Percentiles rank a stretch among this genome's conserved stretches.
phyloP scores from a whole-genome alignment of 2,797 vertebrate species.

The Otolemur crassicaudatus region DNA sequence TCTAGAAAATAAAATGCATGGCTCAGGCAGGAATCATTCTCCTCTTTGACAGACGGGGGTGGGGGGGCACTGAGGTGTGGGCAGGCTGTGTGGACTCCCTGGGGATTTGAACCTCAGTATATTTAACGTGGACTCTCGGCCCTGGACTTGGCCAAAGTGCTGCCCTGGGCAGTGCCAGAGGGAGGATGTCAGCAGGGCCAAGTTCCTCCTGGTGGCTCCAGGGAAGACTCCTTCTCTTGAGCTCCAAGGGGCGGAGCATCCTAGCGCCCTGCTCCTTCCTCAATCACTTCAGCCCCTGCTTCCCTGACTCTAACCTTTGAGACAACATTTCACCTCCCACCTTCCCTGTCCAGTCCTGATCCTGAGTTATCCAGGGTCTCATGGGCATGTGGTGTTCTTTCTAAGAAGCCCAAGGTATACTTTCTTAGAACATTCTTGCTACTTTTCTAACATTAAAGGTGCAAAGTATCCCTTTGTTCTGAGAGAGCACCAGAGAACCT shows the following conservation, averaged over 20 bases:
- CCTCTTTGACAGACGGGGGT: too few species aligned
- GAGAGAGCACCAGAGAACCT: neutral
- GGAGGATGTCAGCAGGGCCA: neutral
- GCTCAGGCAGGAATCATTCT: neutral
- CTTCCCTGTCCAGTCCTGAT: neutral
- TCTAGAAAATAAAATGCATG: neutral
- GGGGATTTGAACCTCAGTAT: neutral
- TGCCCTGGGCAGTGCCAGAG: neutral
- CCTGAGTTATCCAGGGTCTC: neutral
- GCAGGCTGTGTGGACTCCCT: accelerated
- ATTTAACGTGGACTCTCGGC: accelerated
- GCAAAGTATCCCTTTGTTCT: neutral
- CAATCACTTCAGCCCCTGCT: neutral
- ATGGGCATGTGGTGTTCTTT: neutral
- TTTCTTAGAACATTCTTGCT: neutral
- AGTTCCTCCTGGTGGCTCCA: neutral
- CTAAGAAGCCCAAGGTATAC: neutral
- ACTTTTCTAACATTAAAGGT: neutral
- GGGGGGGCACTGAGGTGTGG: neutral
- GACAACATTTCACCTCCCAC: too few species aligned
- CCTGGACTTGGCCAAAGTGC: too few species aligned
- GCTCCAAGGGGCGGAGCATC: neutral
- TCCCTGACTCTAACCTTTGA: neutral
- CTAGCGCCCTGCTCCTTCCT: neutral
- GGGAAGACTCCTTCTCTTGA: neutral